phyloP scores from a whole-genome alignment of 2,888 invertebrate genomes.

The Cancer borealis region DNA sequence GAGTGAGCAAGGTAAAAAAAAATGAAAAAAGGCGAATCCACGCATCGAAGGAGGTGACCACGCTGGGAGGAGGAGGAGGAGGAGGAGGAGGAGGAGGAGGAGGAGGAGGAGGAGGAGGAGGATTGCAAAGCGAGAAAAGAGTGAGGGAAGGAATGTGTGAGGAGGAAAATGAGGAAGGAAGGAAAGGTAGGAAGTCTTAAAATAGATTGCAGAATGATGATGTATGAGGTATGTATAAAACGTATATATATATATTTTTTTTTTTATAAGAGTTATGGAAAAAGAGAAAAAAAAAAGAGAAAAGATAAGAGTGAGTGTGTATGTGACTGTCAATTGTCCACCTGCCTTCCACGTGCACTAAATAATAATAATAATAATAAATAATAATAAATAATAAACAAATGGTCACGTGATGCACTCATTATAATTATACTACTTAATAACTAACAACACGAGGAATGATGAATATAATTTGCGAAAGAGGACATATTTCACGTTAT shows the following conservation, averaged over 20 bases:
- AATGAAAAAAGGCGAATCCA: background rate
- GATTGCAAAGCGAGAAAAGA: background rate
- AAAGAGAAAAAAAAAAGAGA: background rate
- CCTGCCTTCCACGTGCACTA: too few relatives aligned
- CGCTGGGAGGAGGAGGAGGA: background rate
- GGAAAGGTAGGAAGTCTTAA: background rate
- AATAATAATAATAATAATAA: too few relatives aligned
- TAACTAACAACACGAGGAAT: too few relatives aligned
- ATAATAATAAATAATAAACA: too few relatives aligned
- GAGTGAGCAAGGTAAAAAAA: slow-evolving; percentile 21
- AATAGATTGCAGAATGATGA: too few relatives aligned
- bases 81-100: background rate
- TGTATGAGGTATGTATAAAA: background rate
- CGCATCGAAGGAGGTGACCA: slow-evolving; percentile 30
- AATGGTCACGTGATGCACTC: too few relatives aligned
- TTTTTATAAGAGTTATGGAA: background rate
- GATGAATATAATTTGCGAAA: too few relatives aligned
- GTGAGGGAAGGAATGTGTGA: background rate
- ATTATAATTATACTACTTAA: too few relatives aligned
- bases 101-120: background rate
- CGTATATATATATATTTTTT: too few relatives aligned
- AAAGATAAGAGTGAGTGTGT: too few relatives aligned
- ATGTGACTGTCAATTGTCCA: too few relatives aligned
- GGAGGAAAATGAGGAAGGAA: background rate
- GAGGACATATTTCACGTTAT: too few relatives aligned